Base-by-base conservation (phyloP, 2,797 vertebrate genomes). In the Cercopithecus mitis region DNA sequence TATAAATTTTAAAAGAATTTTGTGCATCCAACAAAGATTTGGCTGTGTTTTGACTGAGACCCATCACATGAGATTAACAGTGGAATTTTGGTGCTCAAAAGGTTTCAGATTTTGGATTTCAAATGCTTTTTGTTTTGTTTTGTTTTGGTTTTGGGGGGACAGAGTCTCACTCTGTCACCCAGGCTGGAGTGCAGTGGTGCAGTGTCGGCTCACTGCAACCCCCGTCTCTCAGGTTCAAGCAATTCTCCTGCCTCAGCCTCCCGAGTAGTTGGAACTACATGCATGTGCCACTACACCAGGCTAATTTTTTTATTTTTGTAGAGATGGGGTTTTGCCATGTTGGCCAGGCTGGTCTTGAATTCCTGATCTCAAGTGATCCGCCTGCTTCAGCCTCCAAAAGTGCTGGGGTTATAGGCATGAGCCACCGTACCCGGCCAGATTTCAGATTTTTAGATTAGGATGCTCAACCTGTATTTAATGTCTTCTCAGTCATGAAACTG, bases 211-310 rank as follows among this genome's bases (percentile, higher is more conserved):
- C 33, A 67, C 33, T 33, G 64, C 64, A 67, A 8, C 15, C 15
- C n/a, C 33, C 8, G 33, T 33, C 64, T 67, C 14, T 33, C 1
- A 4, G 64, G 33, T 67, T 67, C 17, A 67, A 67, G 33, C 7
- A 2, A 67, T 67, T 67, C 1, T 67, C 15, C 64, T 67, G 64
- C 64, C 64, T 67, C 33, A 67, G 64, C 15, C 64, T 19, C 33
- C 61, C 15, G 3, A 9, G 64, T 67, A 67, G 64, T 33, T 67
- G 33, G 64, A 67, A 67, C 30, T 67, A 19, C 33, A 67, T 3
- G 33, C 64, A 67, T n/a, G 33, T n/a, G 64, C 33, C 64, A 19
- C 33, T 67, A n/a, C 0, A 0, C 33, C 33, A 0, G 7, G 64
- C 33, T 67, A 67, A 67, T 67, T n/a, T 67, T 67, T 67, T 15